A percentile compares a stretch with the other conserved stretches of the same genome.
These are phyloP conservation scores for Dissostichus mawsoni DNA, from an alignment of 2,113 vertebrate genomes.

Conservation along the genomic window DNA sequence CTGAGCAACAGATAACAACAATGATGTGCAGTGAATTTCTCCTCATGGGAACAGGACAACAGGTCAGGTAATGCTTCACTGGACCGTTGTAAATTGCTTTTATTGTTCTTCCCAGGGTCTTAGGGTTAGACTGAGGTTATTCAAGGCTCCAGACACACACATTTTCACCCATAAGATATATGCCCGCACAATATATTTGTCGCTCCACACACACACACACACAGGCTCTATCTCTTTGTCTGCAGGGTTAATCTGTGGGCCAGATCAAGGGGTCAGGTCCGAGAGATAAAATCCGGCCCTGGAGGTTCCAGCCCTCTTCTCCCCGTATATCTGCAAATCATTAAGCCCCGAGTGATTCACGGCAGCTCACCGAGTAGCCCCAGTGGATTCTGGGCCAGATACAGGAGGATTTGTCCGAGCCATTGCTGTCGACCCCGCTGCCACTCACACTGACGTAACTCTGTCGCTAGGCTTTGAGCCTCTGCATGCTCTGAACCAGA, in stretches of 20 bases:
- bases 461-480: constrained; percentile 54
- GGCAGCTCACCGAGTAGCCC: constrained; percentile 47
- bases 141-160: constrained; percentile 35
- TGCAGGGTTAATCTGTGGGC: constrained; percentile 76
- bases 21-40: constrained; percentile 14
- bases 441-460: constrained; percentile 45
- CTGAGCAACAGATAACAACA: constrained; percentile 6
- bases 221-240: constrained; percentile 58
- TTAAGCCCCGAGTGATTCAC: constrained; percentile 80
- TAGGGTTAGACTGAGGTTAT: constrained; percentile 69
- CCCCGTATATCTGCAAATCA: constrained; percentile 78
- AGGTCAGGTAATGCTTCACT: constrained; percentile 54
- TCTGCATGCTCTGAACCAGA: constrained; percentile 54
- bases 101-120: constrained; percentile 72
- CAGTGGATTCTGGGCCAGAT: constrained; percentile 65
- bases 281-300: constrained; percentile 78
- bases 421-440: constrained; percentile 31
- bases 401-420: constrained; percentile 66
- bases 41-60: constrained; percentile 48
- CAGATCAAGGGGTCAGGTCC: constrained; percentile 81
- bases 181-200: constrained; percentile 28
- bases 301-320: constrained; percentile 59
- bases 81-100: constrained; percentile 76
- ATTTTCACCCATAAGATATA: constrained; percentile 44
- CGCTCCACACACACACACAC: constrained; percentile 13